Base-by-base conservation (phyloP, 1,140 invertebrate species). In the Drosophila repletoides region DNA sequence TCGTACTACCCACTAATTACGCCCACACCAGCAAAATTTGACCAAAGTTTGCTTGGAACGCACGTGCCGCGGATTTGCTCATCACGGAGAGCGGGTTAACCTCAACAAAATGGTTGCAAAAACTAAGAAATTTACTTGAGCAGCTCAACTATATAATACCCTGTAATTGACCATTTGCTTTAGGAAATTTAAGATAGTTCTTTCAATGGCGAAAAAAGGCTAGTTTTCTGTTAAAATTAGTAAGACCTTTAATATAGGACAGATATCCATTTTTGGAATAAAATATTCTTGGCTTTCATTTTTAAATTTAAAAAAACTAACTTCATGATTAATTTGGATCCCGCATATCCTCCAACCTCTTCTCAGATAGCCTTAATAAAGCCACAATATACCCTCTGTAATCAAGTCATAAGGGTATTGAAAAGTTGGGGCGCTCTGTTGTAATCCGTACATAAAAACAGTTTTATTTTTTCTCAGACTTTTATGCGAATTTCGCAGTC, bases 401-500 rank as follows among this genome's bases (percentile, higher is more conserved):
- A 3, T 12, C 5, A 3, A 1, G 1, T 29, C 33, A 41, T 2
- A 15, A 43, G 45, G 45, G 63, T 51, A 51, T 60, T 0, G 2
- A 14, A 28, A 55, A 22, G 26, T 56, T 58, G 17, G 31, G 41
- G 43, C 51, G 49, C 59, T 64, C 60, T 73, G 43, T 59, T 56
- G 70, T 83, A 84, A 84, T 73, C 73, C 65, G 33, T 52, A 64
- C 60, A 60, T 49, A 66, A 58, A 83, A 83, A 64, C 65, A 74
- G 73, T 83, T 64, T 55, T 48, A 12, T 40, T 33, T 43, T 64
- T 69, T 77, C 80, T 84, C 43, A 67, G 71, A 84, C 61, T 72
- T 75, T 86, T 68, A 84, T 84, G 79, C 74, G 79, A 69, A 69
- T 69, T 69, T 69, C 64, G 64, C 56, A 67, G 46, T 67, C 56